These are phyloP conservation scores for Apeltes quadracus DNA, from an alignment of 2,113 vertebrate genomes.

Conservation along the genomic window DNA sequence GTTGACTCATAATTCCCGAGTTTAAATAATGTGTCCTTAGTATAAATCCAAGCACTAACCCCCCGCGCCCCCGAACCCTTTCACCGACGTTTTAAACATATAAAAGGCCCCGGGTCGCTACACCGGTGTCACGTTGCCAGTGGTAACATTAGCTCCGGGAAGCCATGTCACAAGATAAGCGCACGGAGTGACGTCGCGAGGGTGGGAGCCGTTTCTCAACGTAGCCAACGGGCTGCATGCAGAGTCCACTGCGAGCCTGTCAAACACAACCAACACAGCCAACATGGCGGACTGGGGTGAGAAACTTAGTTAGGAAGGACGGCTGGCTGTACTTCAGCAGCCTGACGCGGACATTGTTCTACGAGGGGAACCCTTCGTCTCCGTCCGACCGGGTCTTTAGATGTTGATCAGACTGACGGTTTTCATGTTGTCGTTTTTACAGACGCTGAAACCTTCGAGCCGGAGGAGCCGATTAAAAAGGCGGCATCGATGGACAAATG, in stretches of 20 bases:
- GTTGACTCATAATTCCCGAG: not conserved
- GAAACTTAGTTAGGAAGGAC: conserved; percentile 62
- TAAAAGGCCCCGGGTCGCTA: not conserved
- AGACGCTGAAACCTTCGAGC: conserved; percentile 90
- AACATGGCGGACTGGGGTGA: conserved; percentile 92
- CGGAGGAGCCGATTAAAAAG: conserved; percentile 77
- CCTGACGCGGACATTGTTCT: conserved; percentile 4
- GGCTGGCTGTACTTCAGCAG: conserved; percentile 10
- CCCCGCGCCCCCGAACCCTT: too few relatives aligned
- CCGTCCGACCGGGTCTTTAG: not conserved
- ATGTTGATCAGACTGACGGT: conserved; percentile 53
- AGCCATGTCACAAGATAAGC: conserved; percentile 13
- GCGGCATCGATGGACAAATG: conserved; percentile 82
- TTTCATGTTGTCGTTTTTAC: conserved; percentile 62
- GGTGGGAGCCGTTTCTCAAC: conserved; percentile 49
- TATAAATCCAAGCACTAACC: not conserved
- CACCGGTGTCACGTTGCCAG: not conserved
- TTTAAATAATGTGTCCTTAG: not conserved
- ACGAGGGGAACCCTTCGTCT: not conserved
- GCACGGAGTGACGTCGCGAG: conserved; percentile 44
- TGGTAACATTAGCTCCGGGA: not conserved
- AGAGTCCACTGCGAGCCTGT: conserved; percentile 56
- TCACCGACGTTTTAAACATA: not conserved
- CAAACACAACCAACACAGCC: conserved; percentile 74
- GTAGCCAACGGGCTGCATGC: conserved; percentile 54